These are phyloP conservation scores for Alentia gelatinosa DNA, from an alignment of 2,888 invertebrate genomes.

Conservation along the genomic window DNA sequence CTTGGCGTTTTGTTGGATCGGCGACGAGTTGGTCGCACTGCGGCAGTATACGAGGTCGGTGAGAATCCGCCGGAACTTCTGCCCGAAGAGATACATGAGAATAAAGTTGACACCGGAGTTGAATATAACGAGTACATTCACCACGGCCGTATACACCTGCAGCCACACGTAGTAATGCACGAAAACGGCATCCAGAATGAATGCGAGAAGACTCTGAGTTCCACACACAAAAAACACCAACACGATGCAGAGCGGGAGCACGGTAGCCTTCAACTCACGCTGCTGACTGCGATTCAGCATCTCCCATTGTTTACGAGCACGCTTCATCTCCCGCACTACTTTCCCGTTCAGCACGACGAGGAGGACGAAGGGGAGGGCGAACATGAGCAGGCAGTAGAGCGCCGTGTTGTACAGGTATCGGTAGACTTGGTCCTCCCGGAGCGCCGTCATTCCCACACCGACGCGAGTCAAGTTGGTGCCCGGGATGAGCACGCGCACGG, in stretches of 20 bases:
- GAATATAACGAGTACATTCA: constrained; percentile 70
- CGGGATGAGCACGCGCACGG: constrained; percentile 27
- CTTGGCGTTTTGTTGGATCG: constrained; percentile 1
- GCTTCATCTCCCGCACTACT: constrained; percentile 75
- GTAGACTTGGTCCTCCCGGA: constrained; percentile 64
- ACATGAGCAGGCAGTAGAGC: constrained; percentile 70
- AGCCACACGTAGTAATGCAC: constrained; percentile 65
- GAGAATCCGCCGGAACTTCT: constrained; percentile 73
- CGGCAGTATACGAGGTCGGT: constrained; percentile 54
- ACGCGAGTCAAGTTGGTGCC: constrained; percentile 56
- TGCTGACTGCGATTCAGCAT: constrained; percentile 71
- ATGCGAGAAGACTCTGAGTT: constrained; percentile 65
- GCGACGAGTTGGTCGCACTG: not conserved
- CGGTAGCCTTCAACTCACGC: constrained; percentile 76
- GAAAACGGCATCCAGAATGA: constrained; percentile 66
- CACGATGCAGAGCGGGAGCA: constrained; percentile 77
- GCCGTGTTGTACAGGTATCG: constrained; percentile 67
- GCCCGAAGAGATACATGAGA: constrained; percentile 78
- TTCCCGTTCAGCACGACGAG: constrained; percentile 74
- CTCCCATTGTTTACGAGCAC: constrained; percentile 67
- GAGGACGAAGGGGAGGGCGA: constrained; percentile 71
- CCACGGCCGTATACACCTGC: constrained; percentile 67
- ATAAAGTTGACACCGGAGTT: constrained; percentile 78
- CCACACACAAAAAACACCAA: constrained; percentile 77
- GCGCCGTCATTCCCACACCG: constrained; percentile 55